These are phyloP conservation scores for Protodeltote pygarga DNA, from an alignment of 2,888 invertebrate genomes.

Conservation along the genomic window DNA sequence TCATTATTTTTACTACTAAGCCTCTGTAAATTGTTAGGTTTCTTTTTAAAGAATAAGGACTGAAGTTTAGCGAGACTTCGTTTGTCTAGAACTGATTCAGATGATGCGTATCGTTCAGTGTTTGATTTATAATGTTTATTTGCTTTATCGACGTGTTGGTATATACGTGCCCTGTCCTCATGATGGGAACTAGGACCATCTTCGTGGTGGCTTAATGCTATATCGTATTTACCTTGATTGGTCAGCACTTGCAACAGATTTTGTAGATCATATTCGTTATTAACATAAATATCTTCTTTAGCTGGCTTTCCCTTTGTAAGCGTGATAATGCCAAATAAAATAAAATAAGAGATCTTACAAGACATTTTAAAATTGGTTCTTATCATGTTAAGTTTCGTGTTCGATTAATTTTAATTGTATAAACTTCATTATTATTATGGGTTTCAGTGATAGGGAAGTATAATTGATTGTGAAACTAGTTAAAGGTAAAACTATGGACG, in stretches of 20 bases:
- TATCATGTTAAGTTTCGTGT: constrained; percentile 18
- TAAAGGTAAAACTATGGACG: constrained; percentile 20
- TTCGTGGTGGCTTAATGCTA: constrained; percentile 6
- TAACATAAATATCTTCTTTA: constrained; percentile 13
- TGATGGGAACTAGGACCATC: constrained; percentile 3
- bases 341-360: constrained; percentile 14
- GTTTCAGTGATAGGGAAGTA: constrained; percentile 9
- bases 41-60: constrained; percentile 15
- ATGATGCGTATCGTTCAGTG: neutral
- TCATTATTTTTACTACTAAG: neutral
- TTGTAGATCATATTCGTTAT: constrained; percentile 19
- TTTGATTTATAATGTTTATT: constrained; percentile 1
- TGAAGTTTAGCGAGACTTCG: constrained; percentile 5
- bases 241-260: constrained; percentile 23
- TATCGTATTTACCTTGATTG: constrained; percentile 24
- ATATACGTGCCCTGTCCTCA: constrained; percentile 7
- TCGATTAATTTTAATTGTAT: constrained; percentile 25
- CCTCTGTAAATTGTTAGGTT: neutral
- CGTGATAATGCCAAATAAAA: constrained; percentile 31
- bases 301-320: constrained; percentile 11
- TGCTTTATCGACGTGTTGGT: constrained; percentile 4
- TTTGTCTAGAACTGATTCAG: neutral
- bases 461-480: constrained; percentile 35
- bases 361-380: constrained; percentile 15
- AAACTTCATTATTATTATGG: constrained; percentile 15